Conservation (phyloP, 2,797 vertebrate species). For the Tauraco hartlaubi region DNA sequence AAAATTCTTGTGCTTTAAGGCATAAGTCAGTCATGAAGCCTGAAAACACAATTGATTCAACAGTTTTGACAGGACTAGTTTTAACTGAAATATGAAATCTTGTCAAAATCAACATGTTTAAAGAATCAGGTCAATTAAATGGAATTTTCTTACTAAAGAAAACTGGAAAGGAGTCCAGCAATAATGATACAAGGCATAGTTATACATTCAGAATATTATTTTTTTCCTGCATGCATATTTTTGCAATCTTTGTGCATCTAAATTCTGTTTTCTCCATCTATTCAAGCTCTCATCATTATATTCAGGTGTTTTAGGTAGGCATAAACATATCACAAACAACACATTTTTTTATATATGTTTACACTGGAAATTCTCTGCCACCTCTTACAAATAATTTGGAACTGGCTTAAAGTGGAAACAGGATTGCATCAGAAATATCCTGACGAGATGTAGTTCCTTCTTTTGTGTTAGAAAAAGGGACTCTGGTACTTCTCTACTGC, state of each 20-base stretch:
- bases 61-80: background rate
- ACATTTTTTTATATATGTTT: background rate
- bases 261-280: background rate
- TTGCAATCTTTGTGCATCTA: background rate
- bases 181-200: background rate
- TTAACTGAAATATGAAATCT: background rate
- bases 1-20: background rate
- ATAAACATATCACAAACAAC: background rate
- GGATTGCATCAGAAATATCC: background rate
- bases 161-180: background rate
- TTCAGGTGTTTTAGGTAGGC: background rate
- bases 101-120: background rate
- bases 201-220: background rate
- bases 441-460: background rate
- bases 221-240: background rate
- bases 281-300: background rate
- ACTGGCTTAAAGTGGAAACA: background rate
- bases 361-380: background rate
- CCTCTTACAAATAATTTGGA: background rate
- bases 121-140: background rate
- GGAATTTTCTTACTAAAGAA: background rate
- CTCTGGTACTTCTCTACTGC: background rate
- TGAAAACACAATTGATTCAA: background rate
- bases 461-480: background rate
- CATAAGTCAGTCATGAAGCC: background rate